Conservation (phyloP, 2,113 vertebrate species). For the Coracopsis vasa region DNA sequence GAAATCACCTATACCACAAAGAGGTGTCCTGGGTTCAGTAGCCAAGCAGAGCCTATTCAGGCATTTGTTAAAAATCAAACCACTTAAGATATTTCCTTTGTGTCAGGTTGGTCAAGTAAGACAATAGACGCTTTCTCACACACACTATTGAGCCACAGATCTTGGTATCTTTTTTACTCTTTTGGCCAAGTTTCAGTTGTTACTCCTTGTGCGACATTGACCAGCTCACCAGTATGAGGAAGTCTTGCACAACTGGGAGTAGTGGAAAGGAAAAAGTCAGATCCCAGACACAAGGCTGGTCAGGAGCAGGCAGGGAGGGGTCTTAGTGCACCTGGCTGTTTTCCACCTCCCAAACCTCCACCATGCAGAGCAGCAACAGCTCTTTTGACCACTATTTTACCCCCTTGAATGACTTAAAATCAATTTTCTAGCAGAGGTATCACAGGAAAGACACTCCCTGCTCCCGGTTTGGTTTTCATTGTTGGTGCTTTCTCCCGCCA, state of each 20-base stretch:
- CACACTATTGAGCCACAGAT: rapidly evolving
- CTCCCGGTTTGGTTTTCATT: background rate
- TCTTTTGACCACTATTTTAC: background rate
- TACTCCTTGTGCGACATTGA: background rate
- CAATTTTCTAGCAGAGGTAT: background rate
- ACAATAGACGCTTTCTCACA: background rate
- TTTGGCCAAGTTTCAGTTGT: background rate
- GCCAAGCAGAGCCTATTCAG: background rate
- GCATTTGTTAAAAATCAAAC: background rate
- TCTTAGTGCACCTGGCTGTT: rapidly evolving
- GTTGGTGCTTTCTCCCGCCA: background rate
- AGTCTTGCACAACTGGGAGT: rapidly evolving
- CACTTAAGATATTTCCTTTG: background rate
- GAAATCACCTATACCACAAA: background rate
- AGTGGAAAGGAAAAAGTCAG: rapidly evolving
- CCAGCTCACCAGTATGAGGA: background rate
- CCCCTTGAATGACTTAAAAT: background rate
- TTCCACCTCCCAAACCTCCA: background rate
- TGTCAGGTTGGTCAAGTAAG: too few relatives aligned
- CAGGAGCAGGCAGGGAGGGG: background rate
- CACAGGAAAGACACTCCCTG: background rate
- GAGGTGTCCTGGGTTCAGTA: background rate
- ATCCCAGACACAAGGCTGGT: rapidly evolving
- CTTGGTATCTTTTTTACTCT: rapidly evolving
- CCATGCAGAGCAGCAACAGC: rapidly evolving